phyloP scores from a whole-genome alignment of 2,113 vertebrate genomes.

The Polypterus senegalus region DNA sequence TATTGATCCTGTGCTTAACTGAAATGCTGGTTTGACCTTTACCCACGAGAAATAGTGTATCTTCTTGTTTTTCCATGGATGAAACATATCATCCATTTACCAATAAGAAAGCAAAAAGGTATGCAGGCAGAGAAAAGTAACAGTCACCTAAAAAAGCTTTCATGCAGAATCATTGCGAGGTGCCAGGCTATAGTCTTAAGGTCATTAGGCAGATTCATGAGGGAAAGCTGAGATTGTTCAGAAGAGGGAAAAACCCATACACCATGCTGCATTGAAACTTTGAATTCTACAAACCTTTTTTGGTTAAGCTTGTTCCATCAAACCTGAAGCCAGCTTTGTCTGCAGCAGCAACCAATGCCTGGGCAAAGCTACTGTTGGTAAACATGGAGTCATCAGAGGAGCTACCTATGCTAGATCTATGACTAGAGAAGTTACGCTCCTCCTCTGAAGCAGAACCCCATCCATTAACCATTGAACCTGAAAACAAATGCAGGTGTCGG shows the following conservation, averaged over 20 bases:
- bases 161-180: no score
- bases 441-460: constrained; percentile 96
- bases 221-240: not conserved
- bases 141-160: no score
- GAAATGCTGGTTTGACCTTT: no score
- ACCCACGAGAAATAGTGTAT: no score
- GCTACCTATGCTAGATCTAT: constrained; percentile 87
- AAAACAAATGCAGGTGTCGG: constrained; percentile 47
- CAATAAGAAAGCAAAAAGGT: no score
- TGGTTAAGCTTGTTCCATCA: constrained; percentile 85
- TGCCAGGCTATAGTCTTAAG: no score
- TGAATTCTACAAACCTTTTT: constrained; percentile 78
- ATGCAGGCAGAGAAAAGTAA: no score
- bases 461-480: constrained; percentile 98
- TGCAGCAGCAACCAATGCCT: constrained; percentile 86
- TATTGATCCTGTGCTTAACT: no score
- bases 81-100: no score
- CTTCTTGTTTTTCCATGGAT: no score
- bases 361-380: constrained; percentile 88
- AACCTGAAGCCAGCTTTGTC: constrained; percentile 92
- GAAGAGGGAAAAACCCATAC: constrained; percentile 15
- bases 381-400: constrained; percentile 91
- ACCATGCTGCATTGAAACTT: constrained; percentile 46
- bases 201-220: not conserved
- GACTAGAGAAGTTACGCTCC: constrained; percentile 89